Evolutionary conservation across 1,140 invertebrate genomes (phyloP).

Genomic region (Drosophila mauritiana): DNA sequence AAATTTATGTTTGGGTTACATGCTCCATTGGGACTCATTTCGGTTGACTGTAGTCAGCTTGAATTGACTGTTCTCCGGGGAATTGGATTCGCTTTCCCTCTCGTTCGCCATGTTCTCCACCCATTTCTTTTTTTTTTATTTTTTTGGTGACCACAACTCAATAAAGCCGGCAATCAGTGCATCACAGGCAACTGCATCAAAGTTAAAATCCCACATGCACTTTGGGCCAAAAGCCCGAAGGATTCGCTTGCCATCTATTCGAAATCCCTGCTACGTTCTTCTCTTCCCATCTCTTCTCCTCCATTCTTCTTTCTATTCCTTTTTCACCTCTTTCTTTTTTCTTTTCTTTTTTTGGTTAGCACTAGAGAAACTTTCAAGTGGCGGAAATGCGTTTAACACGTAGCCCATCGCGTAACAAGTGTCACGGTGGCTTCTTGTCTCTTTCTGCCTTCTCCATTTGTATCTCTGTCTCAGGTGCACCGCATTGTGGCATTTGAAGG

Average conservation of each 20-base stretch:
- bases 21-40: slow-evolving; percentile 23
- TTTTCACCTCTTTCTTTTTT: neutral
- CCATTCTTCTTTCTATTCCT: neutral
- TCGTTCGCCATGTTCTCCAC: neutral
- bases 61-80: slow-evolving; percentile 12
- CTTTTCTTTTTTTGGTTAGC: slow-evolving; percentile 1
- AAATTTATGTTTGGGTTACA: slow-evolving; percentile 13
- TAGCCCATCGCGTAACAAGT: slow-evolving; percentile 59
- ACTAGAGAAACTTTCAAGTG: slow-evolving; percentile 56
- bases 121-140: too few species aligned
- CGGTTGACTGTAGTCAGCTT: slow-evolving; percentile 25
- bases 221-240: slow-evolving; percentile 52
- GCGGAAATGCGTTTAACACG: slow-evolving; percentile 75
- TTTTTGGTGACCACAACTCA: slow-evolving; percentile 49
- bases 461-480: slow-evolving; percentile 55
- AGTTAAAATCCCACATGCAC: slow-evolving; percentile 73
- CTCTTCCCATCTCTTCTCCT: too few species aligned
- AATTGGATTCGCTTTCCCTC: neutral
- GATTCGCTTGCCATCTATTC: slow-evolving; percentile 43
- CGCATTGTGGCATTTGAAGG: slow-evolving; percentile 61
- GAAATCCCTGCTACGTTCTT: neutral
- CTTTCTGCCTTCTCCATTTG: slow-evolving; percentile 17
- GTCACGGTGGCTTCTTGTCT: slow-evolving; percentile 30
- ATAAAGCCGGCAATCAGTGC: slow-evolving; percentile 68
- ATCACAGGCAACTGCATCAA: slow-evolving; percentile 53